Evolutionary conservation across 1,140 invertebrate species (phyloP), one percentile per base, ranked within the genome.

Genomic region (Drosophila serrata): DNA sequence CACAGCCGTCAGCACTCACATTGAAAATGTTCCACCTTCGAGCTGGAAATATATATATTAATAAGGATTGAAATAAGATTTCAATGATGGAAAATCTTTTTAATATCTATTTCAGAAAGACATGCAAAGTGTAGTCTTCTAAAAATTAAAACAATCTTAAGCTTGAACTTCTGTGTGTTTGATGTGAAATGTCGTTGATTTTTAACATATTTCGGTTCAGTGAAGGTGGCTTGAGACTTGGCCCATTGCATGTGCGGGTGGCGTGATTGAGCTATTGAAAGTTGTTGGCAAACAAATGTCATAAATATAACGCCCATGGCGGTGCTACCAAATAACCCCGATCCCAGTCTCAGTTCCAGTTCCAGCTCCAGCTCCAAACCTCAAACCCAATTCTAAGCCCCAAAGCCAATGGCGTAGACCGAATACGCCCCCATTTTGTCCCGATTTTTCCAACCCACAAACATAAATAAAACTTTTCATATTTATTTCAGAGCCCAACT

Each of bases 401-500:
- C 43, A 46, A 62, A 43, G 27, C 29, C 35, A 58, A 56, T 46
- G 45, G 45, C 45, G 13, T 24, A 24, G 22, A 46, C 13, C 22
- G 15, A 19, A 42, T 60, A 68, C 46, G 19, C 49, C 67, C 33
- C 13, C 24, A 6, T 31, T 51, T 48, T 39, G 11, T 9, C 17
- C n/a, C 17, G 31, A 27, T 37, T 40, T 37, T 48, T n/a, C 69
- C 53, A 59, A 35, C 63, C 63, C 49, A 45, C 82, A 72, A 85
- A 80, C 81, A 88, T 90, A 90, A 88, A 88, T 88, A 90, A 90
- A 88, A 88, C 74, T 88, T 88, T 88, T 88, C 85, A 90, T 84
- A 90, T 88, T 90, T 88, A 90, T 90, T 88, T 90, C 85, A 75
- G 77, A 81, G 62, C 77, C 43, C 69, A 88, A 88, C 85, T 88